phyloP scores from a whole-genome alignment of 2,113 vertebrate species.

The Gnathochromis pfefferi region DNA sequence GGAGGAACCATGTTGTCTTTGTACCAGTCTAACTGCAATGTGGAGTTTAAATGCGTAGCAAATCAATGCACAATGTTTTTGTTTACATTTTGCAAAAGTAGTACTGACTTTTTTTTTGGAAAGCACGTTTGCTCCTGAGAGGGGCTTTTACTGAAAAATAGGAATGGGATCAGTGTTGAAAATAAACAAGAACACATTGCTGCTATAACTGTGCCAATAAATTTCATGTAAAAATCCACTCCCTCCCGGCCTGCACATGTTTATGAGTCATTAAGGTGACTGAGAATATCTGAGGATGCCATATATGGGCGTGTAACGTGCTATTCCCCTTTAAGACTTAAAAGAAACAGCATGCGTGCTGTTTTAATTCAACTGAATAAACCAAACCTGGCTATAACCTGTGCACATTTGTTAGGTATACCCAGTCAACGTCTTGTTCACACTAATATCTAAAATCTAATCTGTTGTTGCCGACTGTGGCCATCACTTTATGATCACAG shows the following conservation, averaged over 20 bases:
- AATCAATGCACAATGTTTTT: neutral
- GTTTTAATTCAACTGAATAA: neutral
- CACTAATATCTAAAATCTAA: neutral
- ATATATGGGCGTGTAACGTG: neutral
- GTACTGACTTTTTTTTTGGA: neutral
- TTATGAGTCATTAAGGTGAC: neutral
- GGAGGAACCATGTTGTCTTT: neutral
- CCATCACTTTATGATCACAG: neutral
- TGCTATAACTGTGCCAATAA: slow-evolving; percentile 65
- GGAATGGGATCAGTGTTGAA: slow-evolving; percentile 5
- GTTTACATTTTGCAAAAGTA: neutral
- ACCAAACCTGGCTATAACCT: neutral
- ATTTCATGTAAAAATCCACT: slow-evolving; percentile 23
- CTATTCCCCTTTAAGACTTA: neutral
- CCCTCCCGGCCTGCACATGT: neutral
- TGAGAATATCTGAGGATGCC: neutral
- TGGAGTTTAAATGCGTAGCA: neutral
- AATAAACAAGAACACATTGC: slow-evolving; percentile 56
- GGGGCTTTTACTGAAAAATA: neutral
- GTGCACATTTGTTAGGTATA: neutral
- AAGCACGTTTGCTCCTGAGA: neutral
- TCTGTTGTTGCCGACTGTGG: neutral
- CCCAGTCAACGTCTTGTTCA: neutral
- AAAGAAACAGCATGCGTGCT: neutral
- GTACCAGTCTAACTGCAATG: neutral